Percentiles rank a stretch among this genome's conserved stretches.
Evolutionary conservation across 2,797 vertebrate species (phyloP).

Genomic region (Ptychobarbus kaznakovi): DNA sequence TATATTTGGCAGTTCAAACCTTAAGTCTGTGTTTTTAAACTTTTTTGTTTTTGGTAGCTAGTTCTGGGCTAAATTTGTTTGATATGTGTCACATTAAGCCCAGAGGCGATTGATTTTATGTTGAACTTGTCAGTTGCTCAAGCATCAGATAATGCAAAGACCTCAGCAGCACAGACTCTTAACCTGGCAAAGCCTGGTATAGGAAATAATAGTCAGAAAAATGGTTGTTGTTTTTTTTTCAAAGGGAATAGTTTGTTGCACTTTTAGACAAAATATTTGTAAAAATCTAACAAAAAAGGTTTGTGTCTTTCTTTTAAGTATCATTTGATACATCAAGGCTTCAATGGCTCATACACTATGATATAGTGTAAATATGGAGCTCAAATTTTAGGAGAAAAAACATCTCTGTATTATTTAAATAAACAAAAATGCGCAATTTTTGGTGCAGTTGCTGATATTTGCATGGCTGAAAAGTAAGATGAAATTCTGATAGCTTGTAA

Average conservation of each 20-base stretch:
- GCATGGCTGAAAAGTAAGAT: neutral
- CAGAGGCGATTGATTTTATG: slow-evolving; percentile 10
- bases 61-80: neutral
- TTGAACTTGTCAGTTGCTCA: neutral
- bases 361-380: neutral
- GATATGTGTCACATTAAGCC: slow-evolving; percentile 7
- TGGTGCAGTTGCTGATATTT: neutral
- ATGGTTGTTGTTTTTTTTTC: no score
- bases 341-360: neutral
- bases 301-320: neutral
- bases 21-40: slow-evolving; percentile 2
- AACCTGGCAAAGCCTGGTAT: neutral
- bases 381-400: no score
- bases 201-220: neutral
- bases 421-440: neutral
- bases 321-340: neutral
- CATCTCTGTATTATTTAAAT: neutral
- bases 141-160: neutral
- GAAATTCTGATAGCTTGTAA: neutral
- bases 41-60: neutral
- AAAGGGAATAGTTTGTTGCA: neutral
- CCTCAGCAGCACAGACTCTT: neutral
- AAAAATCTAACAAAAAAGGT: no score
- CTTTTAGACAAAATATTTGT: no score
- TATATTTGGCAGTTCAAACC: neutral